A percentile compares a stretch with the other conserved stretches of the same genome.
These are phyloP conservation scores for Branchinecta lindahli DNA, from an alignment of 1,140 invertebrate genomes.

Conservation along the genomic window DNA sequence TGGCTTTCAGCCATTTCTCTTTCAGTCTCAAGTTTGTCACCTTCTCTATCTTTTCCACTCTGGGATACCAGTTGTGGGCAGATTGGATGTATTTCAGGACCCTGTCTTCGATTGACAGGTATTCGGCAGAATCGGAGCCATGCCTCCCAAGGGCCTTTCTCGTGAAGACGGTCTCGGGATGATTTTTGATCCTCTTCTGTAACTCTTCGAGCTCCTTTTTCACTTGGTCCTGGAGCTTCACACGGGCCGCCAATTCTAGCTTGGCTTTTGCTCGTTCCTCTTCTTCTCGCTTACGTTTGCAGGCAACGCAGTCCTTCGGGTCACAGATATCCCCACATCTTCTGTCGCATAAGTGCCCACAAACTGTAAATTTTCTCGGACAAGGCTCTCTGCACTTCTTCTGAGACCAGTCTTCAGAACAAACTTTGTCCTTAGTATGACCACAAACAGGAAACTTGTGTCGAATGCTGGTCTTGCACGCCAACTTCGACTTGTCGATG, in stretches of 20 bases:
- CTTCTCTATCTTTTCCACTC: conserved; percentile 9
- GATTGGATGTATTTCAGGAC: conserved; percentile 19
- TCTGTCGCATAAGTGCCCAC: neutral
- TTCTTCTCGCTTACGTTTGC: neutral
- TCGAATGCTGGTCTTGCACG: neutral
- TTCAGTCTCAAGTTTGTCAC: conserved; percentile 1
- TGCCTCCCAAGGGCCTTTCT: neutral
- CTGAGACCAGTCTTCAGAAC: neutral
- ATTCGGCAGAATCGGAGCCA: conserved; percentile 9
- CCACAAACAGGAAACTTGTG: neutral
- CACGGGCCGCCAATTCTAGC: neutral
- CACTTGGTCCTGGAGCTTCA: neutral
- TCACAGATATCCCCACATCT: conserved; percentile 11
- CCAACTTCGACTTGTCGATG: neutral
- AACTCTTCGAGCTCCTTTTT: neutral
- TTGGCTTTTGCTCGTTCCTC: conserved; percentile 12
- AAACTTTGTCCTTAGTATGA: neutral
- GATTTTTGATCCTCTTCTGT: neutral
- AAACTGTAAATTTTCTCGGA: neutral
- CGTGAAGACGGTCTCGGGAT: neutral
- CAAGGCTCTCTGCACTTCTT: neutral
- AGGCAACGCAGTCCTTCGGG: neutral
- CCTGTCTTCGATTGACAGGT: conserved; percentile 14
- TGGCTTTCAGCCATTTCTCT: neutral
- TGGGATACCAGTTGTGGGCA: conserved; percentile 16